Evolutionary conservation across 2,797 vertebrate species (phyloP).

Genomic region (Pseudomugil gertrudae): DNA sequence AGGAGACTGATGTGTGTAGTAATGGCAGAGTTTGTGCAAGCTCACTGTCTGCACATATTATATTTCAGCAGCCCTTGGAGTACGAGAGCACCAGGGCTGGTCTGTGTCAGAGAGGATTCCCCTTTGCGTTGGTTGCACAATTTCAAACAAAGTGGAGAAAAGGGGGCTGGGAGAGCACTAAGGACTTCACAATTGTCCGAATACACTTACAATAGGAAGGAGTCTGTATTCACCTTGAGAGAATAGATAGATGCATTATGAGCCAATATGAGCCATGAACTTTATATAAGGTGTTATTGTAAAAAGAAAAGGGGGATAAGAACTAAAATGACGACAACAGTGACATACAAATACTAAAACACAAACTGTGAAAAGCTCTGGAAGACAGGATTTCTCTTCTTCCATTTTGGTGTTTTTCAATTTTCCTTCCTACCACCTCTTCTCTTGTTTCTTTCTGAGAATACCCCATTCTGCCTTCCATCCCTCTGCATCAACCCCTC

Average conservation of each 20-base stretch:
- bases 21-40: conserved; percentile 55
- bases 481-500: conserved; percentile 51
- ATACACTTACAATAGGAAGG: conserved; percentile 15
- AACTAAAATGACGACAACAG: conserved; percentile 2
- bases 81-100: conserved; percentile 53
- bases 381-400: conserved; percentile 68
- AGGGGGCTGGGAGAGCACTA: conserved; percentile 26
- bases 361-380: conserved; percentile 34
- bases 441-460: conserved; percentile 53
- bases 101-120: conserved; percentile 80
- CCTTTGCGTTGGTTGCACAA: conserved; percentile 66
- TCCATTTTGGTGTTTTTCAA: conserved; percentile 50
- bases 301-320: conserved; percentile 1
- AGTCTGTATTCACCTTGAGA: conserved; percentile 1
- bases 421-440: conserved; percentile 44
- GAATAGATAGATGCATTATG: conserved; percentile 5
- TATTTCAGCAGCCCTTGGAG: conserved; percentile 56
- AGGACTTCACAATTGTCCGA: conserved; percentile 23
- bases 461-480: conserved; percentile 67
- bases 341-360: conserved; percentile 9
- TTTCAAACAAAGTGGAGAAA: conserved; percentile 43
- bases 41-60: conserved; percentile 64
- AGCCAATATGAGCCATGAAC: neutral
- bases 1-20: conserved; percentile 46
- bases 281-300: neutral